Base-by-base conservation (phyloP, 2,797 vertebrate species). In the Tapirus indicus region DNA sequence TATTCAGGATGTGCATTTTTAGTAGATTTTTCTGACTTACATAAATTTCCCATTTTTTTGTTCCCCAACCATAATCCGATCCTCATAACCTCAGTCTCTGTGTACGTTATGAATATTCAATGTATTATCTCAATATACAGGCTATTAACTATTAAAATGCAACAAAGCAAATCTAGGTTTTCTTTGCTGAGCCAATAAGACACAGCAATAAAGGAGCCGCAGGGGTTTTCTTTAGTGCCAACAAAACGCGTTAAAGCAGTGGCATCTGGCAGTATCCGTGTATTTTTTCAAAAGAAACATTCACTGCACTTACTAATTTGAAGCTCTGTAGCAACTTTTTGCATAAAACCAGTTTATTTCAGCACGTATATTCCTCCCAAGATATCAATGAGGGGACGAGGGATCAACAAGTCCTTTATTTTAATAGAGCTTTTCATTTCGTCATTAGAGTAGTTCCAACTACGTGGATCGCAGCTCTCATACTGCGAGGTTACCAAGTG, bases 121-220 rank as follows among this genome's bases (percentile, higher is more conserved):
- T 38, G 8, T 77, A 69, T 72, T 54, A 3, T 69, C 89, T 96
- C 44, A 54, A n/a, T 47, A 87, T 89, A 44, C 6, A 84, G 41
- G 8, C 47, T 90, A 75, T 84, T 95, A 83, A 49, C 20, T 83
- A 38, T 93, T 87, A 85, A 85, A 88, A 75, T 56, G 17, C 69
- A 88, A 74, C 77, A 85, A 52, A 71, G n/a, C 1, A 49, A 72
- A 90, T 10, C 87, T 79, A 68, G 38, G 20, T 47, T 83, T 91
- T 94, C 56, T 88, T 79, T 97, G 49, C 74, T 72, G 11, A 60
- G 47, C 29, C 44, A 90, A 9, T 79, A 69, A 77, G 66, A 75
- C 23, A 29, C n/a, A 94, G 8, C 62, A 89, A 38, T 69, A 88
- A 89, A 49, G 1, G 32, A 90, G 17, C 20, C 38, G 21, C 23